Evolutionary conservation across 2,113 vertebrate species (phyloP).

Genomic region (Poeciliopsis turrubarensis): DNA sequence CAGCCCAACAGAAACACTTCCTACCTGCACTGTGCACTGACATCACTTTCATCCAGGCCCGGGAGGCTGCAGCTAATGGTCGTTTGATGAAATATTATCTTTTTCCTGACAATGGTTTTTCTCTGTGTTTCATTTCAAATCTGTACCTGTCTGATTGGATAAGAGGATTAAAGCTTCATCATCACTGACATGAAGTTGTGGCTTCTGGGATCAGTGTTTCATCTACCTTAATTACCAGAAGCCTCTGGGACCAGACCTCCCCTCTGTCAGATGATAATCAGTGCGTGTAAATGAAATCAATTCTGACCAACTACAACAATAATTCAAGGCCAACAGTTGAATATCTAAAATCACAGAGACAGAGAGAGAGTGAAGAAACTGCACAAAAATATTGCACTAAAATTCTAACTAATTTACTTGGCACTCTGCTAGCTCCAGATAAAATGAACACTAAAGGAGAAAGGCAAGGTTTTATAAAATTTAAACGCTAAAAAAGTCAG

Average conservation of each 20-base stretch:
- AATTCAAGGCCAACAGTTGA: constrained; percentile 5
- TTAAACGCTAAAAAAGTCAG: neutral
- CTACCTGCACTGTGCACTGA: constrained; percentile 24
- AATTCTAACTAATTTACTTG: constrained; percentile 32
- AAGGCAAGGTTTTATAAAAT: neutral
- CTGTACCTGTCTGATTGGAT: constrained; percentile 13
- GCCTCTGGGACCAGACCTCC: neutral
- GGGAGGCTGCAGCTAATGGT: constrained; percentile 2
- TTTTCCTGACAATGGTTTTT: constrained; percentile 13
- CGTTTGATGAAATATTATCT: neutral
- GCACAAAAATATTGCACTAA: constrained; percentile 54
- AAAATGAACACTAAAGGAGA: neutral
- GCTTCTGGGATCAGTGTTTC: constrained; percentile 30
- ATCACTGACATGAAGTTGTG: constrained; percentile 23
- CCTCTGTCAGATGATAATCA: neutral
- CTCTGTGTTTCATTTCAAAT: constrained; percentile 6
- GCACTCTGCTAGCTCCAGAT: neutral
- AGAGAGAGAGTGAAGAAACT: constrained; percentile 9
- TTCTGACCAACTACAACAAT: constrained; percentile 16
- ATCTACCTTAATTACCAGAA: constrained; percentile 18
- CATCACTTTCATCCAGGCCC: constrained; percentile 10
- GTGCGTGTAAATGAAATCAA: constrained; percentile 5
- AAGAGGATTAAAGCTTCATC: constrained; percentile 36
- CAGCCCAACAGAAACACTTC: constrained; percentile 1
- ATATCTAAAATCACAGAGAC: neutral